Evolutionary conservation across 2,113 vertebrate species (phyloP).

Genomic region (Pitta sordida): DNA sequence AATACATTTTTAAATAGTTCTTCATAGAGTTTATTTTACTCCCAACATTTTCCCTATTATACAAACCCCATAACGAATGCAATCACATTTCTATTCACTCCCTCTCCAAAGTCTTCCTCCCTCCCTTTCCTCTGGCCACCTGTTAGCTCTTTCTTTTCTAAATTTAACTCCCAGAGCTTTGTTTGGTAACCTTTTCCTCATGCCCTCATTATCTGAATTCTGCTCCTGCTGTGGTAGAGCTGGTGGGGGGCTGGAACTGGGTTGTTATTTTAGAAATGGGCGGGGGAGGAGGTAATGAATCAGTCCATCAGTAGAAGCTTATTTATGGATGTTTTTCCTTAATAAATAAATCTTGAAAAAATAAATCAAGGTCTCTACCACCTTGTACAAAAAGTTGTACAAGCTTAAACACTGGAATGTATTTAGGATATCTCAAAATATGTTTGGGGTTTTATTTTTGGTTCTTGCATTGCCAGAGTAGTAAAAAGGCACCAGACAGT

Average conservation of each 20-base stretch:
- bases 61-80: constrained; percentile 4
- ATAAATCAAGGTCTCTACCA: not conserved
- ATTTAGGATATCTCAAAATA: not conserved
- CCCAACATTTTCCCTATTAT: constrained; percentile 25
- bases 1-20: constrained; percentile 48
- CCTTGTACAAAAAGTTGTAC: not conserved
- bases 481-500: not conserved
- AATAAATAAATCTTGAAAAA: not conserved
- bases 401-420: not conserved
- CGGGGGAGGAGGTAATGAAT: not conserved
- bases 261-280: constrained; percentile 46
- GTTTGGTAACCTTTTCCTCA: constrained; percentile 38
- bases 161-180: constrained; percentile 46
- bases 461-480: not conserved
- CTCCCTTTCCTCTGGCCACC: constrained; percentile 45
- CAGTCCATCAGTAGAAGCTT: constrained; percentile 9
- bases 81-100: constrained; percentile 54
- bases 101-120: constrained; percentile 34
- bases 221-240: constrained; percentile 42
- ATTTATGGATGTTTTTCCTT: constrained; percentile 25
- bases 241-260: not conserved
- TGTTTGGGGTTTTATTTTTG: not conserved
- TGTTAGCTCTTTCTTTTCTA: constrained; percentile 46
- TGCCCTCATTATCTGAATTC: constrained; percentile 57
- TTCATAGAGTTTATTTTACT: constrained; percentile 45